Evolutionary conservation across 2,888 invertebrate genomes (phyloP).

Genomic region (Apamea sordens): DNA sequence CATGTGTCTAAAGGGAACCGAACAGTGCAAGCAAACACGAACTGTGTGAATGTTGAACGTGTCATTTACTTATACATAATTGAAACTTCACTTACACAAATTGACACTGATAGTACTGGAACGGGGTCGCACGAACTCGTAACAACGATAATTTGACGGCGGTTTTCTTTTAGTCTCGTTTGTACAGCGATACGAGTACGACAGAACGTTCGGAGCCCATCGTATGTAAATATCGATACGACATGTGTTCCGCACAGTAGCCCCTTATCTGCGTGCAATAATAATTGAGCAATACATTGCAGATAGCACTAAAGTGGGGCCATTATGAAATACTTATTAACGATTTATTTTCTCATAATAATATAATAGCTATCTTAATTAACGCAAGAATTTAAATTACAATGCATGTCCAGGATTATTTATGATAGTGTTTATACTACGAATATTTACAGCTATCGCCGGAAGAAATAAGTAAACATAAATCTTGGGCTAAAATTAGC

Average conservation of each 20-base stretch:
- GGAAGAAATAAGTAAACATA: conserved; percentile 83
- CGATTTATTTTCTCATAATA: conserved; percentile 53
- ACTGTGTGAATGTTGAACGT: conserved; percentile 37
- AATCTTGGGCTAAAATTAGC: conserved; percentile 79
- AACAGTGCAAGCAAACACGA: conserved; percentile 36
- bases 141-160: conserved; percentile 74
- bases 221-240: conserved; percentile 64
- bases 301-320: conserved; percentile 60
- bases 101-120: conserved; percentile 75
- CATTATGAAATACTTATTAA: conserved; percentile 62
- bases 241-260: conserved; percentile 64
- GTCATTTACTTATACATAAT: conserved; percentile 62
- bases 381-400: conserved; percentile 61
- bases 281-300: conserved; percentile 73
- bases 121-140: conserved; percentile 70
- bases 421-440: conserved; percentile 74
- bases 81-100: conserved; percentile 74
- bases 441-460: conserved; percentile 80
- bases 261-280: conserved; percentile 70
- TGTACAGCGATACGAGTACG: conserved; percentile 49
- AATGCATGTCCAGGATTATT: conserved; percentile 65
- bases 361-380: conserved; percentile 51
- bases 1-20: conserved; percentile 39
- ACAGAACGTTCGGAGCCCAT: conserved; percentile 47
- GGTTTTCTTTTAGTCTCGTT: conserved; percentile 67